phyloP scores from a whole-genome alignment of 2,113 vertebrate species.

The Entomyzon cyanotis region DNA sequence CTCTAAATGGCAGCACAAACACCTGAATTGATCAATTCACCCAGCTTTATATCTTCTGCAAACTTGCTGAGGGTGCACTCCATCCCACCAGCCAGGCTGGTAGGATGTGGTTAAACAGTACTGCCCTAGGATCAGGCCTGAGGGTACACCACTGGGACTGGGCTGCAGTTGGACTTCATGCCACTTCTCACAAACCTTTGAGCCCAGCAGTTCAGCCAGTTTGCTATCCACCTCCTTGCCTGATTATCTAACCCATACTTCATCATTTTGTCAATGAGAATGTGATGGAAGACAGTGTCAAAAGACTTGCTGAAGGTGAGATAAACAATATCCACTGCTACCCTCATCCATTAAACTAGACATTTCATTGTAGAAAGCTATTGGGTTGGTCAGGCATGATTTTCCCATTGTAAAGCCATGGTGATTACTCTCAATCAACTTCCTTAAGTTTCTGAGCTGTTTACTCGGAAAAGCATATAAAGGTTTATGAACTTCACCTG shows the following conservation, averaged over 20 bases:
- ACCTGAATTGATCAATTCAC: not conserved
- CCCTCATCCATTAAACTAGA: not conserved
- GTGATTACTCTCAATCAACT: not conserved
- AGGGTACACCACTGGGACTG: not conserved
- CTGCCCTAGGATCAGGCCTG: not conserved
- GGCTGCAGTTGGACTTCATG: rapidly evolving
- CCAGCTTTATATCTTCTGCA: not conserved
- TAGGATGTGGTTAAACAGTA: rapidly evolving
- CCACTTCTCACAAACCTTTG: rapidly evolving
- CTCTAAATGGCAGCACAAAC: not conserved
- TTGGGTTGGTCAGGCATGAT: not conserved
- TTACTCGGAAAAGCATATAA: not conserved
- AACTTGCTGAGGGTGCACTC: not conserved
- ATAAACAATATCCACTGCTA: not conserved
- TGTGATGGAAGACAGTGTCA: not conserved
- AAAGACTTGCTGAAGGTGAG: not conserved
- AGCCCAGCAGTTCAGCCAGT: not conserved
- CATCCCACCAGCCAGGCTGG: too few species aligned
- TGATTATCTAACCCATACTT: not conserved
- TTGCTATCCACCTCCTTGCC: not conserved
- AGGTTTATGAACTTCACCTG: not conserved
- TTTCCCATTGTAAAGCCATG: not conserved
- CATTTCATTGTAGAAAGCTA: not conserved
- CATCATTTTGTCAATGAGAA: not conserved
- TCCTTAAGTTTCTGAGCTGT: not conserved